These are phyloP conservation scores for Gallinago media DNA, from an alignment of 2,113 vertebrate species.

Conservation along the genomic window DNA sequence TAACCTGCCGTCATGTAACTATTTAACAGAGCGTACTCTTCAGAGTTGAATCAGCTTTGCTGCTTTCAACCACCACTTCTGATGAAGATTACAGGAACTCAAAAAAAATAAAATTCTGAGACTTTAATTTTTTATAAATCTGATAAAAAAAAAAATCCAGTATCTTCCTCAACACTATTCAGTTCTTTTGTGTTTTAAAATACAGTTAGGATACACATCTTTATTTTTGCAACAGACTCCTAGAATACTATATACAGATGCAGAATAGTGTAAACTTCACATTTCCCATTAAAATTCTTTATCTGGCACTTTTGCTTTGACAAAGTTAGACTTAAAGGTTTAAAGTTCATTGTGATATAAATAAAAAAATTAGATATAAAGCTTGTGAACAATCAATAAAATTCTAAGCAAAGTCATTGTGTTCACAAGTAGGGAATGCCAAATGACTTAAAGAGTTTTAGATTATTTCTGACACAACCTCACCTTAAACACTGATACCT, in stretches of 20 bases:
- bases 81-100: background rate
- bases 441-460: background rate
- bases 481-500: background rate
- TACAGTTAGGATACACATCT: background rate
- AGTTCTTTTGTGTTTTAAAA: background rate
- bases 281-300: background rate
- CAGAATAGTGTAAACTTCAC: background rate
- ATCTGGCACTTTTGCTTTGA: background rate
- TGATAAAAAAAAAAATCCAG: background rate
- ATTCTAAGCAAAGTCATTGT: background rate
- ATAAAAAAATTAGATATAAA: background rate
- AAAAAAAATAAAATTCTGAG: background rate
- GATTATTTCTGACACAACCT: background rate
- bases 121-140: background rate
- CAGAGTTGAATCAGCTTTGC: background rate
- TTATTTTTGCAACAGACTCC: background rate
- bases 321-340: background rate
- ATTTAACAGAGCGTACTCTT: background rate
- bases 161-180: background rate
- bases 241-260: background rate
- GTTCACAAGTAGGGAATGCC: background rate
- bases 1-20: background rate
- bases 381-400: background rate
- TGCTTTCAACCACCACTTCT: background rate
- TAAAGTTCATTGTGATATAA: background rate